Conservation (phyloP, 2,888 invertebrate genomes). For the Thyatira batis region DNA sequence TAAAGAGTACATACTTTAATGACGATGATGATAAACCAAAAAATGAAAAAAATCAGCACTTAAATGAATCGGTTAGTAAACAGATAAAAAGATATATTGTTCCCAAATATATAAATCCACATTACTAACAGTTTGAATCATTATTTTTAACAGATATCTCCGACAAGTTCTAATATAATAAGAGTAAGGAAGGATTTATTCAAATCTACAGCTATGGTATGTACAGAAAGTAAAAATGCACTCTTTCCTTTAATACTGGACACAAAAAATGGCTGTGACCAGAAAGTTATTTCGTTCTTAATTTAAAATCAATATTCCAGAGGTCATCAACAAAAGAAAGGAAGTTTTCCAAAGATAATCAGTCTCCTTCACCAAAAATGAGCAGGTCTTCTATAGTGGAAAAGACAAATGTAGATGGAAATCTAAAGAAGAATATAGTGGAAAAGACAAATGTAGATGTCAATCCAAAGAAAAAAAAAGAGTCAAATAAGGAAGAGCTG, state of each 20-base stretch:
- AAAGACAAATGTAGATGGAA: not conserved
- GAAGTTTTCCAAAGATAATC: not conserved
- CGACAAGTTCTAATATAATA: conserved; percentile 13
- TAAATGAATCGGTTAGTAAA: not conserved
- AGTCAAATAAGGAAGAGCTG: too few species aligned
- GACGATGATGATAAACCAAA: not conserved
- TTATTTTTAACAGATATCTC: conserved; percentile 15
- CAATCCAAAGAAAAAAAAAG: not conserved
- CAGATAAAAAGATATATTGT: not conserved
- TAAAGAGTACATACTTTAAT: not conserved
- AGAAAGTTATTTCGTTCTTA: not conserved
- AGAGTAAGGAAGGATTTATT: conserved; percentile 48
- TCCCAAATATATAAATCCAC: not conserved
- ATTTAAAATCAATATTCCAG: conserved; percentile 19
- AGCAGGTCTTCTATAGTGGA: not conserved
- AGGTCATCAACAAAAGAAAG: conserved; percentile 20
- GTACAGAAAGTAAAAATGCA: not conserved
- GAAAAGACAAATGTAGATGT: not conserved
- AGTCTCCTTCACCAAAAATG: not conserved
- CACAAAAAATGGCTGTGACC: not conserved
- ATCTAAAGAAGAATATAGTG: too few species aligned
- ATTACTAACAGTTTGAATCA: not conserved
- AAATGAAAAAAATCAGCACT: not conserved
- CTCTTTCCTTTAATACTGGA: not conserved
- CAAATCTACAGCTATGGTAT: conserved; percentile 19